Base-by-base conservation (phyloP, 2,113 vertebrate species). In the Corythaixoides concolor region DNA sequence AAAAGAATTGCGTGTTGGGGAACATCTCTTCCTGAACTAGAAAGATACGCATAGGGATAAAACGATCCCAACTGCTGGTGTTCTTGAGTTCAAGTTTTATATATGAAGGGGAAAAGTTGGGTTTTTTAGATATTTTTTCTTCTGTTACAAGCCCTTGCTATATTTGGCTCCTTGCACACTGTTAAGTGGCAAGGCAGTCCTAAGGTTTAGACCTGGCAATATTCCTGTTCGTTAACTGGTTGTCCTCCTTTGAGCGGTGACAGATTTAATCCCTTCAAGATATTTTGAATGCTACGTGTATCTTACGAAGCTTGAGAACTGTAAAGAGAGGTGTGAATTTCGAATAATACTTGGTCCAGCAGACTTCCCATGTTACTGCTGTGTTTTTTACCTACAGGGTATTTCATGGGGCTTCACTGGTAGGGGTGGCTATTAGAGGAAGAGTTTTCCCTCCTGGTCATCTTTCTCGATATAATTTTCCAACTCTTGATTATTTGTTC, bases 341-440 rank as follows among this genome's bases (percentile, higher is more conserved):
- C 37, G 30, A 63, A 10, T 5, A 45, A 72, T 35, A 11, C 39
- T 85, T 20, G 1, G 1, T 33, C 23, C 24, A n/a, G 24, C 1
- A 8, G 70, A 17, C 39, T 33, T 49, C 12, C 33, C 21, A 0
- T 4, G 43, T 21, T 39, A 0, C 20, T 64, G 41, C 43, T 33
- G 80, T 21, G 39, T 17, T 7, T 49, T 74, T 55, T 74, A 27
- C 7, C 1, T 2, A 6, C 11, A 3, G 21, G 18, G 1, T 39
- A 1, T 74, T 73, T 12, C 55, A 5, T 12, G 13, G 15, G 39
- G 18, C 15, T 39, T 73, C 43, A 3, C 53, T 9, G 12, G 11
- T 1, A 4, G 35, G 22, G 52, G 33, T 21, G 11, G 69, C 85
- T 75, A 0, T 74, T 85, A 23, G 33, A 21, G 20, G 76, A 58